Conservation (phyloP, 2,888 invertebrate species). For the Epirrhoe alternata region DNA sequence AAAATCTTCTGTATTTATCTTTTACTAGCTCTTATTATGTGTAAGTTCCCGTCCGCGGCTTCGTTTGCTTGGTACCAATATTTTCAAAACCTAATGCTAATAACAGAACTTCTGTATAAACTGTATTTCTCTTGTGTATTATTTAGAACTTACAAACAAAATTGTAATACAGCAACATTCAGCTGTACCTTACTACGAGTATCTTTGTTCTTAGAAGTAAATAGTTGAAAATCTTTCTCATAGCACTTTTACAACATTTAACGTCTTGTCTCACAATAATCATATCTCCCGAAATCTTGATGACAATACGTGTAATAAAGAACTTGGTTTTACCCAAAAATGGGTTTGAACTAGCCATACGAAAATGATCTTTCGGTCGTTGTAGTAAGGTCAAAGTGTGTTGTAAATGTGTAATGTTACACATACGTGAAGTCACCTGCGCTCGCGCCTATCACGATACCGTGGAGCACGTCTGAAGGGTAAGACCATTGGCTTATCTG, state of each 20-base stretch:
- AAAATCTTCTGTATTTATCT: slow-evolving; percentile 9
- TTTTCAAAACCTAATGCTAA: too few species aligned
- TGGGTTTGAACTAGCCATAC: slow-evolving; percentile 32
- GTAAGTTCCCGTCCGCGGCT: background rate
- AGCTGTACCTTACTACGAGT: background rate
- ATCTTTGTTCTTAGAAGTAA: slow-evolving; percentile 23
- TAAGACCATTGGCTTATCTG: slow-evolving; percentile 68
- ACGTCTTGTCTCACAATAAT: slow-evolving; percentile 64
- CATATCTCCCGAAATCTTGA: slow-evolving; percentile 64
- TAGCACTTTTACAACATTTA: slow-evolving; percentile 59
- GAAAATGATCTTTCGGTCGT: slow-evolving; percentile 48
- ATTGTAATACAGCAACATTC: background rate
- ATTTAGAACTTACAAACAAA: too few species aligned
- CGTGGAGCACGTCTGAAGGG: slow-evolving; percentile 73
- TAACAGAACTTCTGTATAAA: too few species aligned
- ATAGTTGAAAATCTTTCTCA: slow-evolving; percentile 46
- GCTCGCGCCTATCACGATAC: slow-evolving; percentile 72
- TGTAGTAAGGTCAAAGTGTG: slow-evolving; percentile 40
- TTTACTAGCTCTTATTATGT: background rate
- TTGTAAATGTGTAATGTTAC: slow-evolving; percentile 45
- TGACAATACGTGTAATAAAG: slow-evolving; percentile 74
- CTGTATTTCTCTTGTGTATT: too few species aligned
- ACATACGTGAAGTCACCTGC: slow-evolving; percentile 73
- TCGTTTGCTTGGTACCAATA: background rate
- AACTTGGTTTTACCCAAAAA: slow-evolving; percentile 60